Evolutionary conservation across 2,888 invertebrate genomes (phyloP).

Genomic region (Epirrhoe tristata): DNA sequence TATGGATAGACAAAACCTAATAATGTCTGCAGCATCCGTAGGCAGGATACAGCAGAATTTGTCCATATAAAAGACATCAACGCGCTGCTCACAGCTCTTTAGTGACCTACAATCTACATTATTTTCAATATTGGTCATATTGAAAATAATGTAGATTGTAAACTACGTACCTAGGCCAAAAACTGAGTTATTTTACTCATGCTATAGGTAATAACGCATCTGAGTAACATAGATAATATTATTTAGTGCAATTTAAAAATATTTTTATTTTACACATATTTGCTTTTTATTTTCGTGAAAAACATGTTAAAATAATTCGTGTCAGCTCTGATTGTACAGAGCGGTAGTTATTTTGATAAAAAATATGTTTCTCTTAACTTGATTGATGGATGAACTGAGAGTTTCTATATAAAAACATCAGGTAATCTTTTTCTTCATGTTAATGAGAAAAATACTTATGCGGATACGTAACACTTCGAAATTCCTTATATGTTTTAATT

Average conservation of each 20-base stretch:
- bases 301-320: not conserved
- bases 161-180: too few relatives aligned
- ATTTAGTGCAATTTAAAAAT: too few relatives aligned
- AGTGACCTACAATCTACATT: not conserved
- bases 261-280: too few relatives aligned
- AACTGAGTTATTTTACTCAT: not conserved
- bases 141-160: too few relatives aligned
- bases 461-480: conserved; percentile 2
- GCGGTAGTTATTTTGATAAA: conserved; percentile 35
- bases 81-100: conserved; percentile 17
- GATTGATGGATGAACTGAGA: conserved; percentile 35
- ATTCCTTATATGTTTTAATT: not conserved
- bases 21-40: not conserved
- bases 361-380: conserved; percentile 29
- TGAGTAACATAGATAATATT: not conserved
- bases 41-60: not conserved
- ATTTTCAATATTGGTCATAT: not conserved
- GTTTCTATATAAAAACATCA: conserved; percentile 24
- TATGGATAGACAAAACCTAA: too few relatives aligned
- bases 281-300: not conserved
- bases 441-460: conserved; percentile 14
- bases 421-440: conserved; percentile 7
- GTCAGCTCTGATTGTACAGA: conserved; percentile 7
- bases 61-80: conserved; percentile 25
- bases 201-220: not conserved